Conservation (phyloP, 1,140 invertebrate genomes). For the Paraescarpia echinospica region DNA sequence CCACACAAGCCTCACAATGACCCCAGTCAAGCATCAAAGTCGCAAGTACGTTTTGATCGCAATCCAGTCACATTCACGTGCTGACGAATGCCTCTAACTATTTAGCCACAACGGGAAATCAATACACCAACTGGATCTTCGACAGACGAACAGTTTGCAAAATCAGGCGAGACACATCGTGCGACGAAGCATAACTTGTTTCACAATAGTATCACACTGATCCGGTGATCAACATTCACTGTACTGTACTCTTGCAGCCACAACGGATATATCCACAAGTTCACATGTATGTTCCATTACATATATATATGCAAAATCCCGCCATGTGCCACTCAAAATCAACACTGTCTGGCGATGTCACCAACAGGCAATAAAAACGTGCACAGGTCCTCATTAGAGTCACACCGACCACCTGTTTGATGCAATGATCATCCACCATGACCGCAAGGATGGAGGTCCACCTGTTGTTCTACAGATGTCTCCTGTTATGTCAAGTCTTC, state of each 20-base stretch:
- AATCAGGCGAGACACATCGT: neutral
- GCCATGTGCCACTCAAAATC: neutral
- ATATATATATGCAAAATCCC: neutral
- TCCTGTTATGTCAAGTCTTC: neutral
- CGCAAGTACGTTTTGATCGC: neutral
- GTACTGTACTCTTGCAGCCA: neutral
- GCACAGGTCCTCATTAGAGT: neutral
- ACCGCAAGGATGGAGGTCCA: neutral
- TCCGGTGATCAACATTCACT: neutral
- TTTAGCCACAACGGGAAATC: neutral
- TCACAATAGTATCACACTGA: neutral
- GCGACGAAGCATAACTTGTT: neutral
- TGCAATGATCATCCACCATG: neutral
- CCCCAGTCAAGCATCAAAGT: neutral
- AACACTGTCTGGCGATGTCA: neutral
- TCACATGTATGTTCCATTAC: neutral
- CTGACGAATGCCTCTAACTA: neutral
- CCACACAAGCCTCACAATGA: neutral
- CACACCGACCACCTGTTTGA: neutral
- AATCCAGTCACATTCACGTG: neutral
- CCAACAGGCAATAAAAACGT: too few species aligned
- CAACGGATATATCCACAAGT: neutral
- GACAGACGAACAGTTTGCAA: neutral
- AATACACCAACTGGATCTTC: neutral
- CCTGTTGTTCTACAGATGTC: neutral